phyloP scores from a whole-genome alignment of 2,113 vertebrate species.

The Hippoglossus stenolepis region DNA sequence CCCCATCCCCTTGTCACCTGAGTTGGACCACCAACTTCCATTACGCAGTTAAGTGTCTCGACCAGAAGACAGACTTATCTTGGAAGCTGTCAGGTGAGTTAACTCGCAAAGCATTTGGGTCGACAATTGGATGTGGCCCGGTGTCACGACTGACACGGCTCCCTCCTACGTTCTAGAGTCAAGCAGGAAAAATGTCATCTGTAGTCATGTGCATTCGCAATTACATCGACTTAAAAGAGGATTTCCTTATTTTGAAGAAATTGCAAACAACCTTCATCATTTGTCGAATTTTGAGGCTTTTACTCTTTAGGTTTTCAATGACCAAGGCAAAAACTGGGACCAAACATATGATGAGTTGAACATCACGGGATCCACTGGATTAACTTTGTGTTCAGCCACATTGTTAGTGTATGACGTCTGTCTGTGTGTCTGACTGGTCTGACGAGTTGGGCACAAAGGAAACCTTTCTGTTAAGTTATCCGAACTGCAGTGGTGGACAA shows the following conservation, averaged over 20 bases:
- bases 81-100: constrained; percentile 78
- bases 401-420: constrained; percentile 40
- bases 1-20: constrained; percentile 77
- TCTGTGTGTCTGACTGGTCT: constrained; percentile 24
- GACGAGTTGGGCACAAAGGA: constrained; percentile 56
- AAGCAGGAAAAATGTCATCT: constrained; percentile 50
- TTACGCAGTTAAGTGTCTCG: constrained; percentile 72
- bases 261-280: not conserved
- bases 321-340: constrained; percentile 1
- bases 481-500: constrained; percentile 73
- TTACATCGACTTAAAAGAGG: not conserved
- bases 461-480: constrained; percentile 72
- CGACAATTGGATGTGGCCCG: constrained; percentile 77
- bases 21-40: constrained; percentile 73
- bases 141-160: constrained; percentile 72
- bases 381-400: constrained; percentile 26
- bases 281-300: constrained; percentile 5
- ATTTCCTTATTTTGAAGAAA: not conserved
- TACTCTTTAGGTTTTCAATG: not conserved
- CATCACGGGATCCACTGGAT: constrained; percentile 14
- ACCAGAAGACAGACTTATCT: constrained; percentile 79
- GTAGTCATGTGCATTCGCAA: constrained; percentile 13
- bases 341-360: constrained; percentile 14
- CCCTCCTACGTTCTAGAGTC: constrained; percentile 56
- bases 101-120: constrained; percentile 72